Conservation (phyloP, 2,797 vertebrate genomes). For the Schizopygopsis malacanthus region DNA sequence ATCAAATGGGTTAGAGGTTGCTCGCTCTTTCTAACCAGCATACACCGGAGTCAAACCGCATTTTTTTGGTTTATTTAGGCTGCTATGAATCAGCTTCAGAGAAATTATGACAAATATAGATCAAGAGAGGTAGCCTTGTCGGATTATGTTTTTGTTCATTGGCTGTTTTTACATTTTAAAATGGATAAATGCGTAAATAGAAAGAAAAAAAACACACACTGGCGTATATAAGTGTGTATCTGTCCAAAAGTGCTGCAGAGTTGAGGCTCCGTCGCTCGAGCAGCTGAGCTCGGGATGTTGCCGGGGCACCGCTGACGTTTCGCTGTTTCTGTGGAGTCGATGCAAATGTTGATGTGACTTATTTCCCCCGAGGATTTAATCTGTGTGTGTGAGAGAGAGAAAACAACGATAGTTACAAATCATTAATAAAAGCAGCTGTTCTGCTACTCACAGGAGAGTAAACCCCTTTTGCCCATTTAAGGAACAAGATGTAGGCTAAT, state of each 20-base stretch:
- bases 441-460: constrained; percentile 25
- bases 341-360: constrained; percentile 59
- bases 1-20: not conserved
- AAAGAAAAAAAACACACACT: not conserved
- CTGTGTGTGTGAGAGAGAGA: not conserved
- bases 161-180: not conserved
- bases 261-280: not conserved
- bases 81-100: not conserved
- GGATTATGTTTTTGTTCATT: not conserved
- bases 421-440: constrained; percentile 74
- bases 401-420: constrained; percentile 67
- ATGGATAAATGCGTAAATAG: not conserved
- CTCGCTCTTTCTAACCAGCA: not conserved
- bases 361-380: constrained; percentile 50
- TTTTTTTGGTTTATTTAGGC: not conserved
- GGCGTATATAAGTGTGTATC: not conserved
- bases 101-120: not conserved
- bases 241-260: constrained; percentile 13
- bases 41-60: not conserved
- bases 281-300: constrained; percentile 43
- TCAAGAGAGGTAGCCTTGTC: not conserved
- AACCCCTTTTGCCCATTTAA: not conserved
- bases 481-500: not conserved
- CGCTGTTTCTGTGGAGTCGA: constrained; percentile 29
- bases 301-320: constrained; percentile 39